Evolutionary conservation across 2,113 vertebrate species (phyloP), one percentile per base, ranked within the genome.

Genomic region (Narcine bancroftii): DNA sequence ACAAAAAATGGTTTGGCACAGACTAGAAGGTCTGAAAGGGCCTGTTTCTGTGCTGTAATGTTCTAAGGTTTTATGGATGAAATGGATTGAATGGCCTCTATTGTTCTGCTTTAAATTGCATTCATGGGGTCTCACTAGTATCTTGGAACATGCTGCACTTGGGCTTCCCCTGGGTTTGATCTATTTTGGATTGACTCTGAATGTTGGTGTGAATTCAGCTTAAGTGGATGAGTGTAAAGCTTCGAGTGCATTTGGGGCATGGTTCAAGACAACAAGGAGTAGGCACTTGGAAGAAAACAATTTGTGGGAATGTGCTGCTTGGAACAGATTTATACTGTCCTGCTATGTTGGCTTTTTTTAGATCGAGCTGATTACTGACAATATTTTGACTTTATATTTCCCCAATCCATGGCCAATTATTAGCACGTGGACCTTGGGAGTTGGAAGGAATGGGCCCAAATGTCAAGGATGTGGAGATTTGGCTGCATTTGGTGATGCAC

Each of bases 161-260:
- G 29, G 47, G 29, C 29, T n/a, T 2, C 50, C 47, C 47, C 47
- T 56, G 10, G 79, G 47, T 33, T 83, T 10, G 26, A 83, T 83
- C 24, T 26, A 26, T 83, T 83, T 33, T 45, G 15, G 17, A 29
- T 50, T 29, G 24, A 47, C 9, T 47, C 42, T 24, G 15, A 15
- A 56, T n/a, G 29, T 53, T 83, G 79, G 79, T 47, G 15, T n/a
- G 11, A 50, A 4, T 53, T 47, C 79, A 83, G 42, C 47, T 26
- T 83, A 83, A 83, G 47, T 83, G 50, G 79, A 53, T 83, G 79
- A 83, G 11, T 33, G 50, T 53, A 83, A 83, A 33, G 79, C 53
- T 83, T 83, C 53, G 79, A 29, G 26, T 53, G 79, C 11, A 21
- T 83, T 53, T 83, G 79, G 79, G 13, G 26, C 50, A n/a, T 33